Evolutionary conservation across 2,113 vertebrate genomes (phyloP).

Genomic region (Glaucomys volans): DNA sequence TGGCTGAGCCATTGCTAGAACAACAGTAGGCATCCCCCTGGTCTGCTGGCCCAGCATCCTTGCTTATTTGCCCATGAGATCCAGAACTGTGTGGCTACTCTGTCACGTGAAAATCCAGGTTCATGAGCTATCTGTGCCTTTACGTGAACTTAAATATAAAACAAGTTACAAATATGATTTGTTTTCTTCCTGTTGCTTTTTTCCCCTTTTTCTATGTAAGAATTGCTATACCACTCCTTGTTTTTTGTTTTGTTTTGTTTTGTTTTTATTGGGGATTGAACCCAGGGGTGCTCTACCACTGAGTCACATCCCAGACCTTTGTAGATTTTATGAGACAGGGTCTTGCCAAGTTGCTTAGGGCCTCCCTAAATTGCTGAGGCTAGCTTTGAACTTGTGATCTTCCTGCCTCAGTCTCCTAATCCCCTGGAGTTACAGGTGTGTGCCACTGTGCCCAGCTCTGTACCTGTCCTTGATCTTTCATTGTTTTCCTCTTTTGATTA

Average conservation of each 20-base stretch:
- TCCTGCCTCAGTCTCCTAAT: too few relatives aligned
- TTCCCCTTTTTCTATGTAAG: not conserved
- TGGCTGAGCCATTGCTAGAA: not conserved
- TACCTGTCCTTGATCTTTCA: not conserved
- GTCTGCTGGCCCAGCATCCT: not conserved
- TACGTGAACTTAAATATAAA: not conserved
- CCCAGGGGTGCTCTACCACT: too few relatives aligned
- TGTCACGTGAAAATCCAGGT: not conserved
- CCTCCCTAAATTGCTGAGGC: too few relatives aligned
- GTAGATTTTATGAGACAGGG: too few relatives aligned
- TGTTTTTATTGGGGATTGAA: too few relatives aligned
- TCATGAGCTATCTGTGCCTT: not conserved
- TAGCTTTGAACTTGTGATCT: too few relatives aligned
- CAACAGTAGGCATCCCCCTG: not conserved
- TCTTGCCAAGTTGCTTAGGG: too few relatives aligned
- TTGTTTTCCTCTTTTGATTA: not conserved
- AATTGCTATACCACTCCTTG: not conserved
- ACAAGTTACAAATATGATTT: not conserved
- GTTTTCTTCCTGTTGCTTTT: constrained; percentile 28
- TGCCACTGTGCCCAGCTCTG: not conserved
- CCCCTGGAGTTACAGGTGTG: too few relatives aligned
- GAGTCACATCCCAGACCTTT: too few relatives aligned
- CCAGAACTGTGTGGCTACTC: not conserved
- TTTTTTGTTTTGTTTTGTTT: too few relatives aligned
- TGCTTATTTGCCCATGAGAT: not conserved